These are phyloP conservation scores for Panagrolaimus sp. DNA, from an alignment of 1,140 invertebrate genomes.

Conservation along the genomic window DNA sequence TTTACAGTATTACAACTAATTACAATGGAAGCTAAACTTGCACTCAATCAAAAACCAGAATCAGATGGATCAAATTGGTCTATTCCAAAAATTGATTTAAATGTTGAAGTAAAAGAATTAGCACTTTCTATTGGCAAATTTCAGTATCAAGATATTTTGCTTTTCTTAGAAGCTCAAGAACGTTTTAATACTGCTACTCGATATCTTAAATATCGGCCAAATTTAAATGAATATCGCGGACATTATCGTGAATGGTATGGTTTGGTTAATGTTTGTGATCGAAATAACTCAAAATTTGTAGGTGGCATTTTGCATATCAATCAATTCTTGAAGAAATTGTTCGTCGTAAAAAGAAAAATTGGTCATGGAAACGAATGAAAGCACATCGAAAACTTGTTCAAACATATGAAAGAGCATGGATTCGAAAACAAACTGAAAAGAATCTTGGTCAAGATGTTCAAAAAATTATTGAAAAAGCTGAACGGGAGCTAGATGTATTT, in stretches of 20 bases:
- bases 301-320: constrained; percentile 87
- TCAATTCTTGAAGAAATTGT: constrained; percentile 78
- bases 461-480: constrained; percentile 34
- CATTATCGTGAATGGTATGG: constrained; percentile 74
- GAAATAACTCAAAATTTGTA: constrained; percentile 45
- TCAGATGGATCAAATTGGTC: constrained; percentile 72
- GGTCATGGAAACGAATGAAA: constrained; percentile 83
- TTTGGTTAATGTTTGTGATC: not conserved
- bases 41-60: constrained; percentile 87
- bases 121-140: constrained; percentile 65
- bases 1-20: constrained; percentile 75
- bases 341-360: constrained; percentile 69
- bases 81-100: constrained; percentile 78
- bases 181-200: constrained; percentile 70
- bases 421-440: constrained; percentile 69
- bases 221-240: constrained; percentile 68
- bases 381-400: constrained; percentile 71
- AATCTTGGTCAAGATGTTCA: constrained; percentile 61
- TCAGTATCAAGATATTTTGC: constrained; percentile 78
- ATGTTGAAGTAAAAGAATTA: constrained; percentile 78
- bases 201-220: constrained; percentile 78
- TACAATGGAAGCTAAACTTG: constrained; percentile 76
- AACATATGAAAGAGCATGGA: constrained; percentile 71
- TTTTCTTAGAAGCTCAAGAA: constrained; percentile 76
- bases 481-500: constrained; percentile 72